Base-by-base conservation (phyloP, 2,888 invertebrate genomes). In the Anticlea derivata region DNA sequence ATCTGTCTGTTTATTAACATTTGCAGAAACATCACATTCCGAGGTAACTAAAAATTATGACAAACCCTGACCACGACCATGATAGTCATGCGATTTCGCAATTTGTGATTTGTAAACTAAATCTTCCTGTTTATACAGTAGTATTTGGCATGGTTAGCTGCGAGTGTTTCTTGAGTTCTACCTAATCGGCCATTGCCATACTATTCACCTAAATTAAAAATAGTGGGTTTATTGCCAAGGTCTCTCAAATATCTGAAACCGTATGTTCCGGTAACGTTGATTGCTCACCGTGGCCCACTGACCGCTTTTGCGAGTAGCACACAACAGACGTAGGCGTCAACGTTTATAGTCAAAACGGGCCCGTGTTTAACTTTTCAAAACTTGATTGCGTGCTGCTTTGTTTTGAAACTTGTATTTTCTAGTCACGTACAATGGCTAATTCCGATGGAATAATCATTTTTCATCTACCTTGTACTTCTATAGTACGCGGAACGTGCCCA, bases 201-300 rank as follows among this genome's bases (percentile, higher is more conserved):
- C 38, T 45, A 48, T 43, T 50, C 10, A n/a, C 23, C 23, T 55
- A 49, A 35, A 47, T 53, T 49, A 39, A 31, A 27, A 53, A 51
- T 57, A 55, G 41, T 54, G 33, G 50, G 67, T 65, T 68, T 64
- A 68, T 65, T 72, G 70, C 69, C 75, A 78, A 79, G 76, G 78
- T 69, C 70, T 65, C 56, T 61, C 47, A 60, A 70, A 68, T 63
- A 72, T 62, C 55, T 60, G 50, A 60, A 55, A 66, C 68, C 65
- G 66, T 71, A 68, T 78, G 81, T 85, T 86, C 86, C 85, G 86
- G 81, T 78, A 80, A 72, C 75, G 69, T 65, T 81, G 76, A 77
- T 79, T 75, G 75, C 66, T 78, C 74, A 72, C 83, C 86, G 73
- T 86, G 88, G 84, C 87, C 85, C 73, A 86, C 80, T 89, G 82